Conservation (phyloP, 1,140 invertebrate genomes). For the Acromyrmex echinatior region DNA sequence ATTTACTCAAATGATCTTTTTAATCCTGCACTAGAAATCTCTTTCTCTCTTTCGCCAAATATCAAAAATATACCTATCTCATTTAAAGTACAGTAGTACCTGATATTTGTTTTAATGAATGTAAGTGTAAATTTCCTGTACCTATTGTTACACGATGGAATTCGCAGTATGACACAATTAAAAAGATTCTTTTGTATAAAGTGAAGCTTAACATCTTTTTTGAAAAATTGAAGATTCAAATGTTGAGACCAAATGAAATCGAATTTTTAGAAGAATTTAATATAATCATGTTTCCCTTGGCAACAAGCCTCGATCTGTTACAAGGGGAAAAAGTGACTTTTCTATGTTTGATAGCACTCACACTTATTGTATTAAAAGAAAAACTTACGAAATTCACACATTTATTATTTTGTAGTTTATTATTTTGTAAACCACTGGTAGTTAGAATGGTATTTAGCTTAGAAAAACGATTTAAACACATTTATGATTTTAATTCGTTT, state of each 20-base stretch:
- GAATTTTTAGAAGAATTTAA: slow-evolving; percentile 22
- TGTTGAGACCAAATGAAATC: background rate
- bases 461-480: slow-evolving; percentile 2
- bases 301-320: background rate
- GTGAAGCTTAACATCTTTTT: background rate
- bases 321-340: background rate
- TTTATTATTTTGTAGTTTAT: background rate
- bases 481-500: background rate
- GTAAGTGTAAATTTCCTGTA: too few relatives aligned
- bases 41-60: too few relatives aligned
- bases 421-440: background rate
- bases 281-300: background rate
- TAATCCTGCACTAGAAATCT: too few relatives aligned
- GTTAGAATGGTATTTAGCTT: background rate
- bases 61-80: too few relatives aligned
- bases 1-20: too few relatives aligned
- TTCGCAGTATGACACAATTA: background rate
- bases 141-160: background rate
- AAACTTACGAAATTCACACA: background rate
- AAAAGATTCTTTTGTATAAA: slow-evolving; percentile 8
- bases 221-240: slow-evolving; percentile 21
- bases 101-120: too few relatives aligned
- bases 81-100: too few relatives aligned
- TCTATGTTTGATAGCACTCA: background rate
- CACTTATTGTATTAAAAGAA: background rate